phyloP scores from a whole-genome alignment of 2,888 invertebrate genomes.

The Zaprionus obscuricornis region DNA sequence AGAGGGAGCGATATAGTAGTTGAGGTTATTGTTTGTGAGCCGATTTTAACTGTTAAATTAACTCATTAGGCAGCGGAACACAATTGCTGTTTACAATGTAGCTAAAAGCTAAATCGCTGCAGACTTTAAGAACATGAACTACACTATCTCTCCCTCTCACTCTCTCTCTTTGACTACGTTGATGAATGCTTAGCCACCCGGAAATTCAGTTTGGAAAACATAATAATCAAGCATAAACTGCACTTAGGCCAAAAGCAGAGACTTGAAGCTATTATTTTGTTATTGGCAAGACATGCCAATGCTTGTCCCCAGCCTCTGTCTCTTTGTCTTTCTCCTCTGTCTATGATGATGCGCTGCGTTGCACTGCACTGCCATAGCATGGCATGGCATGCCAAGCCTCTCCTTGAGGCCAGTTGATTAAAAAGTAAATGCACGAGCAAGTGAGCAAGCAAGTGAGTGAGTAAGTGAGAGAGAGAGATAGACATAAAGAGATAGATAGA shows the following conservation, averaged over 20 bases:
- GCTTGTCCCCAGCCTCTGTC: conserved; percentile 13
- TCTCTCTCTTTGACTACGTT: conserved; percentile 5
- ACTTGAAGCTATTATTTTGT: conserved; percentile 50
- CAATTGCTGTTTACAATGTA: conserved; percentile 25
- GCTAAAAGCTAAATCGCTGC: neutral
- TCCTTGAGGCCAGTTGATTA: conserved; percentile 50
- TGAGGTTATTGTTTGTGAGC: neutral
- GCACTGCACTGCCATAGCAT: too few relatives aligned
- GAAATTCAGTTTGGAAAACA: conserved; percentile 58
- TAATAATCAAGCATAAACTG: conserved; percentile 74
- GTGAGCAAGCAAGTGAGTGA: too few relatives aligned
- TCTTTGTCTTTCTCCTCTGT: neutral
- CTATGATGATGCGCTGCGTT: too few relatives aligned
- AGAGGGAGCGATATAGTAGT: too few relatives aligned
- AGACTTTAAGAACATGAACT: too few relatives aligned
- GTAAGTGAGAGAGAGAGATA: too few relatives aligned
- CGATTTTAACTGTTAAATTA: conserved; percentile 56
- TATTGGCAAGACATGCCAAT: conserved; percentile 36
- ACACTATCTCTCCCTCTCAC: neutral
- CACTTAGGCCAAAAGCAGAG: conserved; percentile 63
- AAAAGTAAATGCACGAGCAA: conserved; percentile 59
- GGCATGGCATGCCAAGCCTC: too few relatives aligned
- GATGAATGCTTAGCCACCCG: conserved; percentile 59
- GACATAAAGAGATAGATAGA: too few relatives aligned
- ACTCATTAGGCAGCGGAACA: conserved; percentile 47